Percentiles rank a stretch among this genome's conserved stretches.
phyloP scores from a whole-genome alignment of 1,140 invertebrate species.

The Anthonomus grandis region DNA sequence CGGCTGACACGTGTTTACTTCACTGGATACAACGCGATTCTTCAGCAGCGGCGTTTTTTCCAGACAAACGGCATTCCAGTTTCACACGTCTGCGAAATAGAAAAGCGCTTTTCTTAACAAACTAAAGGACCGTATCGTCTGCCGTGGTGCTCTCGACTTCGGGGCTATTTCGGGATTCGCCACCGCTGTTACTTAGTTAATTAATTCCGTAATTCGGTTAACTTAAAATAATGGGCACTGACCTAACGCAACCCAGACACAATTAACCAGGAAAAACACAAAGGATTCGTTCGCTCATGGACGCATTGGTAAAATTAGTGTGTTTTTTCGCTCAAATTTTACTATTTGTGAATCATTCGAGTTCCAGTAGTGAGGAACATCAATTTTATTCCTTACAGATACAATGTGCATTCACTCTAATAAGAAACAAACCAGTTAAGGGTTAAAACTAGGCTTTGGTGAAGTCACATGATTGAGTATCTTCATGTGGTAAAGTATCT shows the following conservation, averaged over 20 bases:
- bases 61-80: constrained; percentile 24
- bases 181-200: no score
- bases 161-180: constrained; percentile 15
- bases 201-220: constrained; percentile 24
- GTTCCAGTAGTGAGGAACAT: no score
- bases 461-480: no score
- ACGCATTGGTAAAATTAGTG: neutral
- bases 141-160: no score
- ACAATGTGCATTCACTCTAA: no score
- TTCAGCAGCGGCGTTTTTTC: constrained; percentile 15
- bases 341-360: no score
- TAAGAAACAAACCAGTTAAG: no score
- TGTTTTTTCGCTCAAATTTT: neutral
- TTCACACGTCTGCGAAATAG: constrained; percentile 25
- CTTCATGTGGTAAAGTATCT: no score
- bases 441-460: no score
- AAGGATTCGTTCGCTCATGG: neutral
- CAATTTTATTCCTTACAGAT: no score
- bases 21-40: constrained; percentile 1
- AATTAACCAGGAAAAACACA: constrained; percentile 14
- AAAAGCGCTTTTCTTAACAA: constrained; percentile 27
- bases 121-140: constrained; percentile 26
- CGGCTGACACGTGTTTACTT: constrained; percentile 14
- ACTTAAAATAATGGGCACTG: constrained; percentile 22
- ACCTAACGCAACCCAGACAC: constrained; percentile 25